phyloP scores from a whole-genome alignment of 2,113 vertebrate species.

The Menura novaehollandiae region DNA sequence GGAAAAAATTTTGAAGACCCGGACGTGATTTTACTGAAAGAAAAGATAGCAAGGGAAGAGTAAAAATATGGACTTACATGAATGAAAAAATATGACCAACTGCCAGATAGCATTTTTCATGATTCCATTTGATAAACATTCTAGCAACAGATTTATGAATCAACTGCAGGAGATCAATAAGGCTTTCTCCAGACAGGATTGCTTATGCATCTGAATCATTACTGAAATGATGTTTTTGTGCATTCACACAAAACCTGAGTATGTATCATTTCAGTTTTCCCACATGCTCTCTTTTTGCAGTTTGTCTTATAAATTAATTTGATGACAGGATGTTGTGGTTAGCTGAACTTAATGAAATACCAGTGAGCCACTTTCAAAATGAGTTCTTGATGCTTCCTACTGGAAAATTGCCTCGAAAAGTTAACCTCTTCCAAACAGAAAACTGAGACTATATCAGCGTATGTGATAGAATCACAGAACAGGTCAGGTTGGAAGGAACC shows the following conservation, averaged over 20 bases:
- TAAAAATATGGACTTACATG: not conserved
- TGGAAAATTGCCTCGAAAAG: not conserved
- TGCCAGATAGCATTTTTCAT: not conserved
- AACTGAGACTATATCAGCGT: not conserved
- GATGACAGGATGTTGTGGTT: slow-evolving; percentile 19
- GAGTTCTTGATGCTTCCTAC: not conserved
- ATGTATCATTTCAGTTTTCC: slow-evolving; percentile 9
- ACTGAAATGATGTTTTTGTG: not conserved
- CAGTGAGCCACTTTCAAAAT: not conserved
- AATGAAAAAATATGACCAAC: not conserved
- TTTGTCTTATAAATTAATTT: slow-evolving; percentile 44
- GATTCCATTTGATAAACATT: not conserved
- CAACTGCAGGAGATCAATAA: slow-evolving; percentile 9
- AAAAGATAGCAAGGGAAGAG: not conserved
- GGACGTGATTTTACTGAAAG: not conserved
- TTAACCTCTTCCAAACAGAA: not conserved
- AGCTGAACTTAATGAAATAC: slow-evolving; percentile 35
- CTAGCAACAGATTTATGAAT: slow-evolving; percentile 4
- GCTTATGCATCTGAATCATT: slow-evolving; percentile 20
- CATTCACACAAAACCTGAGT: slow-evolving; percentile 20
- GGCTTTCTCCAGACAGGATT: not conserved
- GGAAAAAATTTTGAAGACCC: not conserved
- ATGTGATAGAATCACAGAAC: not conserved
- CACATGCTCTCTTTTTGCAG: not conserved
- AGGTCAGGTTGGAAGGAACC: not conserved